A percentile compares a stretch with the other conserved stretches of the same genome.
Conservation (phyloP, 2,888 invertebrate genomes). For the Erebia epiphron region DNA sequence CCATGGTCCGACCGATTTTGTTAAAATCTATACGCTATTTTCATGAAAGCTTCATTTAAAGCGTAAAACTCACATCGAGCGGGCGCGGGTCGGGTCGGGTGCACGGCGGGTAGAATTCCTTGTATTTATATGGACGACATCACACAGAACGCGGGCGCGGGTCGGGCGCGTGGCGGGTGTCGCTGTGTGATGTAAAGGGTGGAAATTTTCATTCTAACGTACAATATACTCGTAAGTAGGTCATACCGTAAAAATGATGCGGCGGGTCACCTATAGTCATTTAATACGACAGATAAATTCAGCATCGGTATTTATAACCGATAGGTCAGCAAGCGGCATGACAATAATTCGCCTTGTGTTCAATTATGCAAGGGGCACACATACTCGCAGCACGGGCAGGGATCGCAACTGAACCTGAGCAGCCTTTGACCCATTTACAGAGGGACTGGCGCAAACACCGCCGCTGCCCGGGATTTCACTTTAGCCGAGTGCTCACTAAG, state of each 20-base stretch:
- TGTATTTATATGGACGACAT: no score
- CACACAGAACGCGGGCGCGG: no score
- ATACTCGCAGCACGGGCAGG: slow-evolving; percentile 48
- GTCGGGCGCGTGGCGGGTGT: no score
- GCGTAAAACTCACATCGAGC: no score
- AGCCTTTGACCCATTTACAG: slow-evolving; percentile 80
- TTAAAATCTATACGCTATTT: no score
- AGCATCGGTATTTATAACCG: slow-evolving; percentile 50
- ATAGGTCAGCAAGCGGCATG: slow-evolving; percentile 58
- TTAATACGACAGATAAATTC: slow-evolving; percentile 39
- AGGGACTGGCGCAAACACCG: slow-evolving; percentile 60
- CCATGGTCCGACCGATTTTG: no score
- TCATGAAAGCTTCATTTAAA: no score
- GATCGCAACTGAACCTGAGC: slow-evolving; percentile 54
- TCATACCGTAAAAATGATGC: background rate
- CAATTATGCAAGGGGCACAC: slow-evolving; percentile 78
- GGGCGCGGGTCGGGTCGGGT: no score
- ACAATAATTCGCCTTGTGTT: slow-evolving; percentile 78
- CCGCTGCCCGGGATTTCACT: slow-evolving; percentile 57
- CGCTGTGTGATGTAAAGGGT: no score
- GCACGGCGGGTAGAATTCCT: no score
- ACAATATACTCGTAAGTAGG: background rate
- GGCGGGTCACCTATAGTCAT: no score
- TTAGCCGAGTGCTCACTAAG: slow-evolving; percentile 43
- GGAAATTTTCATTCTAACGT: no score